Conservation (phyloP, 2,113 vertebrate species). For the Boulengeromyrus knoepffleri region DNA sequence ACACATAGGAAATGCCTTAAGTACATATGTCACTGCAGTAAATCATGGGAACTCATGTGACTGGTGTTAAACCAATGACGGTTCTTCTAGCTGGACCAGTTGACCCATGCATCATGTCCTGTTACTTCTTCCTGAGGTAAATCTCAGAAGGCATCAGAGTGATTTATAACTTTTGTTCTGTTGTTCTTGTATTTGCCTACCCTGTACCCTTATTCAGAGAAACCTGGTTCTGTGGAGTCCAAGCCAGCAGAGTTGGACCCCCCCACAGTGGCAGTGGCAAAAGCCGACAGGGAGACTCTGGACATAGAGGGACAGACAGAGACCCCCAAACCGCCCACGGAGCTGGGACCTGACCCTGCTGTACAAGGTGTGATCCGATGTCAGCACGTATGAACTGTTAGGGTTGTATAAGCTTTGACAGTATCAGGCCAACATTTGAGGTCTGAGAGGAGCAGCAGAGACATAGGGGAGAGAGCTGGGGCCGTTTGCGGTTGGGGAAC, state of each 20-base stretch:
- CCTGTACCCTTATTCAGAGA: constrained; percentile 31
- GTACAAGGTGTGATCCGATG: constrained; percentile 2
- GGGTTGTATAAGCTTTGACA: not conserved
- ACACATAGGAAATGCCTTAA: not conserved
- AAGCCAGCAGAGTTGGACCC: constrained; percentile 15
- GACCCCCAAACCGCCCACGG: not conserved
- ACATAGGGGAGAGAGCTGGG: not conserved
- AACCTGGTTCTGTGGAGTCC: constrained; percentile 23
- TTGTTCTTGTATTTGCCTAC: not conserved
- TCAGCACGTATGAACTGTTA: not conserved
- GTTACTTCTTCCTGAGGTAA: not conserved
- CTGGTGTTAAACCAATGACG: not conserved
- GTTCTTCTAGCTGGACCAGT: not conserved
- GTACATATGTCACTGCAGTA: not conserved
- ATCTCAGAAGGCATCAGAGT: not conserved
- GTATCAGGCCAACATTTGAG: not conserved
- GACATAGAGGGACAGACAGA: not conserved
- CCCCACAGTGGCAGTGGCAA: not conserved
- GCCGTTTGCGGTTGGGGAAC: not conserved
- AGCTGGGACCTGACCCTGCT: not conserved
- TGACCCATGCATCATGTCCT: not conserved
- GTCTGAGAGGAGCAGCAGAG: not conserved
- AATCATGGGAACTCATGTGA: not conserved
- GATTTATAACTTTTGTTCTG: not conserved
- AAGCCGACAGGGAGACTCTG: not conserved